phyloP scores from a whole-genome alignment of 35 echinoderm and acorn worm genomes.

The Holothuria glaberrima region DNA sequence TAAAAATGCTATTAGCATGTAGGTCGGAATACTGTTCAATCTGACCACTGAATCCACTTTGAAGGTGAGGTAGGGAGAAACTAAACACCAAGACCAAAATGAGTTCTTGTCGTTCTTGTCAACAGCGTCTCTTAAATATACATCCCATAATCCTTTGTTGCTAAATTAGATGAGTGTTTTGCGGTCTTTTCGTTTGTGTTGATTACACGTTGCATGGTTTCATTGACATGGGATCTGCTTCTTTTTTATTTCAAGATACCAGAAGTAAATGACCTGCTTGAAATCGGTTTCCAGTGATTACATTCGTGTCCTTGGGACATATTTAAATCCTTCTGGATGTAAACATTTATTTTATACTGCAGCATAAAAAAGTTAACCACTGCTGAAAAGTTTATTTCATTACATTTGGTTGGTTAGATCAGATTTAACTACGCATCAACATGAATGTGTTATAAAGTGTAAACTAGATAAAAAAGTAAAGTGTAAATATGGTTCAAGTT shows the following conservation, averaged over 20 bases:
- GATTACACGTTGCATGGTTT: not conserved
- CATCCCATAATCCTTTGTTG: conserved; percentile 23
- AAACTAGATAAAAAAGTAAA: too few relatives aligned
- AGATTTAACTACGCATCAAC: too few relatives aligned
- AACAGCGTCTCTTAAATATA: not conserved
- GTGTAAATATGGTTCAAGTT: too few relatives aligned
- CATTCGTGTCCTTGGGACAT: too few relatives aligned
- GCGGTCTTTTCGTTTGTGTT: not conserved
- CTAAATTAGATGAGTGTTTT: conserved; percentile 23
- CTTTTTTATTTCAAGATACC: not conserved
- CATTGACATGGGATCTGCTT: not conserved
- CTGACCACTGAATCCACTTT: too few relatives aligned
- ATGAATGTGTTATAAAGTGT: too few relatives aligned
- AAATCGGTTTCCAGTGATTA: not conserved
- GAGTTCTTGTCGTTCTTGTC: not conserved
- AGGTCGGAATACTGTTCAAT: too few relatives aligned
- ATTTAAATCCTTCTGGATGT: not conserved
- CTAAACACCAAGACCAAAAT: too few relatives aligned
- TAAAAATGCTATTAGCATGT: too few relatives aligned
- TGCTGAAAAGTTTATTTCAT: too few relatives aligned
- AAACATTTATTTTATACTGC: not conserved
- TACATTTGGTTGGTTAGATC: too few relatives aligned
- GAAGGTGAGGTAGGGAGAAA: too few relatives aligned
- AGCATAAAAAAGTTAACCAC: not conserved
- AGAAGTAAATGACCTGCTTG: not conserved